Percentiles rank a stretch among this genome's conserved stretches.
These are phyloP conservation scores for Spilosoma lubricipeda DNA, from an alignment of 2,888 invertebrate species.

Conservation along the genomic window DNA sequence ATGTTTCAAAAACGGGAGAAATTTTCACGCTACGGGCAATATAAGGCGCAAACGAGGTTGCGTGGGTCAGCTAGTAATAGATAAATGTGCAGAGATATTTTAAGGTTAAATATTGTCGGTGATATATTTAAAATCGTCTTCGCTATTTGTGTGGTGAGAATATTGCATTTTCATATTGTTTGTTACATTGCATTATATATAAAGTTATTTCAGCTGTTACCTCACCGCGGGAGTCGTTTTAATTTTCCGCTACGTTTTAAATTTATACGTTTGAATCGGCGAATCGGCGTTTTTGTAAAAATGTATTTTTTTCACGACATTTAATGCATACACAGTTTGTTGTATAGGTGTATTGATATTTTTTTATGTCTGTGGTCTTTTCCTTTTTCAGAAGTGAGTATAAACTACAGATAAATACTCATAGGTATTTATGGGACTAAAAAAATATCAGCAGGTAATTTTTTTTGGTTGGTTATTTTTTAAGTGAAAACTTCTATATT, in stretches of 20 bases:
- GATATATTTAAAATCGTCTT: slow-evolving; percentile 57
- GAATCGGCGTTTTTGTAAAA: slow-evolving; percentile 28
- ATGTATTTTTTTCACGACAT: slow-evolving; percentile 3
- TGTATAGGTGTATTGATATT: background rate
- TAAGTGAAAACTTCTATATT: too few species aligned
- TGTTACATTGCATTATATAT: slow-evolving; percentile 62
- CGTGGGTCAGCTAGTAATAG: too few species aligned
- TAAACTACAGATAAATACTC: too few species aligned
- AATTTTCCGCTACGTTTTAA: slow-evolving; percentile 73
- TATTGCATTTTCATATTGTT: slow-evolving; percentile 65
- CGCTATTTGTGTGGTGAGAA: slow-evolving; percentile 56
- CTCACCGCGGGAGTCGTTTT: slow-evolving; percentile 66
- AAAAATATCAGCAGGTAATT: too few species aligned
- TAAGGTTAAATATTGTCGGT: slow-evolving; percentile 47
- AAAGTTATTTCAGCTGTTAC: slow-evolving; percentile 59
- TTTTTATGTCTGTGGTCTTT: background rate
- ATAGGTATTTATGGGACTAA: too few species aligned
- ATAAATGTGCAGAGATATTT: too few species aligned
- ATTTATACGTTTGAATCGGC: slow-evolving; percentile 62
- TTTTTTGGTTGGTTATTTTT: too few species aligned
- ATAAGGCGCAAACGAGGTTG: too few species aligned
- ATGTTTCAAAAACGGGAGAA: too few species aligned
- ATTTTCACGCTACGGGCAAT: too few species aligned
- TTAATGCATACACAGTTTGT: background rate
- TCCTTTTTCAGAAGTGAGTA: background rate